Percentiles rank a stretch among this genome's conserved stretches.
These are phyloP conservation scores for Drosophila anomalipes DNA, from an alignment of 2,888 invertebrate genomes.

Conservation along the genomic window DNA sequence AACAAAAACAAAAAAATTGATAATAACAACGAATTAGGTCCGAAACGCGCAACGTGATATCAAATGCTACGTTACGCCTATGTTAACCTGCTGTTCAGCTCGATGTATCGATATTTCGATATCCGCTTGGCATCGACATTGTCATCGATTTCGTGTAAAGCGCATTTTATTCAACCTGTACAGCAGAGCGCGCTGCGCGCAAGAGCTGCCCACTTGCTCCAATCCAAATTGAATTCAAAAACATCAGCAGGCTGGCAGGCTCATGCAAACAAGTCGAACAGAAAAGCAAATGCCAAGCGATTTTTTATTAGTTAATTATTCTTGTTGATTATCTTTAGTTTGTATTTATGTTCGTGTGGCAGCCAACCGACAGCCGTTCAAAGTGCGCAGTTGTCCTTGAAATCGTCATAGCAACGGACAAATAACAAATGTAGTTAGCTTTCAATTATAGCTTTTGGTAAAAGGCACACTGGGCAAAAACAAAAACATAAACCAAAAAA, in stretches of 20 bases:
- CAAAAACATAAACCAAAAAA: background rate
- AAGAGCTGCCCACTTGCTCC: conserved; percentile 41
- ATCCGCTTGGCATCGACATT: background rate
- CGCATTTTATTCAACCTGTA: conserved; percentile 2
- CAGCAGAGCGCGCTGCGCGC: conserved; percentile 28
- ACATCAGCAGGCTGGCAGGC: conserved; percentile 31
- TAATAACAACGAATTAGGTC: conserved; percentile 42
- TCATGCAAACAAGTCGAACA: background rate
- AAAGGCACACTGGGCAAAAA: conserved; percentile 5
- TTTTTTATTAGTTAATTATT: background rate
- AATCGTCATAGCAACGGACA: conserved; percentile 50
- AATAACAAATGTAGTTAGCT: conserved; percentile 47
- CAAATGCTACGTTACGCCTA: conserved; percentile 29
- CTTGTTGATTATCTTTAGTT: background rate
- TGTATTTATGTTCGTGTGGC: background rate
- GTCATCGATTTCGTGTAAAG: conserved; percentile 9
- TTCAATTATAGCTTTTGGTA: conserved; percentile 24
- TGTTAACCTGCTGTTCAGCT: conserved; percentile 20
- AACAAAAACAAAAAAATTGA: conserved; percentile 56
- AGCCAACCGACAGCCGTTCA: background rate
- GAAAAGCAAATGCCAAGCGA: conserved; percentile 16
- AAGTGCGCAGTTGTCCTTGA: conserved; percentile 20
- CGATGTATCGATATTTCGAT: conserved; percentile 15
- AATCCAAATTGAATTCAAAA: conserved; percentile 45
- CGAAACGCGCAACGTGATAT: conserved; percentile 53